A percentile compares a stretch with the other conserved stretches of the same genome.
phyloP scores from a whole-genome alignment of 2,113 vertebrate genomes.

The Sakesphorus luctuosus region DNA sequence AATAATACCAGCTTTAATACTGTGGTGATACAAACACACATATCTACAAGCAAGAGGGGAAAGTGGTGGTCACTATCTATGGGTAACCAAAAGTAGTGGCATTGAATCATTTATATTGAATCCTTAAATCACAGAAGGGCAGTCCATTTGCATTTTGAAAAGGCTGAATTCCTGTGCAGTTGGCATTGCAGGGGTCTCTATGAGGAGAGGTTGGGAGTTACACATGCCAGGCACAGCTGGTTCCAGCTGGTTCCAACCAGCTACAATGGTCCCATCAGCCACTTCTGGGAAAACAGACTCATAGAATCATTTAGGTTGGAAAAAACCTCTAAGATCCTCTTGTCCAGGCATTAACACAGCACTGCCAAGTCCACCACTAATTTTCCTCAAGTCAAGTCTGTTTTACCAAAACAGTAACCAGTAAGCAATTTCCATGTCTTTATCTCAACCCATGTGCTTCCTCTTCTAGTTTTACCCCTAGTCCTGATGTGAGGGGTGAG shows the following conservation, averaged over 20 bases:
- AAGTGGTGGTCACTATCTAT: not conserved
- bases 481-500: not conserved
- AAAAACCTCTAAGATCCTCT: not conserved
- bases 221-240: not conserved
- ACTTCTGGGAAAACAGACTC: not conserved
- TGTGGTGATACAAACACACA: not conserved
- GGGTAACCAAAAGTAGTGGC: not conserved
- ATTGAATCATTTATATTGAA: rapidly evolving
- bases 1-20: not conserved
- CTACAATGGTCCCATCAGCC: not conserved
- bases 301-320: not conserved
- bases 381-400: not conserved
- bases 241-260: not conserved
- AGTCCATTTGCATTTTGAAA: not conserved
- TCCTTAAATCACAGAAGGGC: not conserved
- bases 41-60: not conserved
- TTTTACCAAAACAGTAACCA: not conserved
- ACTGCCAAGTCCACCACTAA: not conserved
- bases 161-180: not conserved
- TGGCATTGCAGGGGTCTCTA: not conserved
- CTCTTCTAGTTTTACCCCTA: not conserved
- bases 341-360: rapidly evolving
- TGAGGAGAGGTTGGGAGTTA: not conserved
- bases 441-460: not conserved
- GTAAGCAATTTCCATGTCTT: not conserved